Evolutionary conservation across 2,797 vertebrate genomes (phyloP).

Genomic region (Sebastes vulpes): DNA sequence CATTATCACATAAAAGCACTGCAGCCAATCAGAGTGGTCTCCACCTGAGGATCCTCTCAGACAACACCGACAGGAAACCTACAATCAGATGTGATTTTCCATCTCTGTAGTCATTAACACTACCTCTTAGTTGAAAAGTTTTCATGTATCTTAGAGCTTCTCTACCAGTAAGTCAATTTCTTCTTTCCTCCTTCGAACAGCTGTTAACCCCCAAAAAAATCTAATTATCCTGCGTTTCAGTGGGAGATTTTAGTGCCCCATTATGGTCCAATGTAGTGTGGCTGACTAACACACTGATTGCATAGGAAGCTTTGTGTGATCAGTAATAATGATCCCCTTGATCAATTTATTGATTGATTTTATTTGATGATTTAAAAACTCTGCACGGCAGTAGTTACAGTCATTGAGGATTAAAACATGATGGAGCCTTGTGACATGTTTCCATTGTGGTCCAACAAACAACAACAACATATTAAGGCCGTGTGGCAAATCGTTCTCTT

Average conservation of each 20-base stretch:
- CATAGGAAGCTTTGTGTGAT: background rate
- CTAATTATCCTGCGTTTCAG: background rate
- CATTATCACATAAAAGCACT: background rate
- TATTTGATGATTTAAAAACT: background rate
- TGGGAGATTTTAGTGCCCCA: background rate
- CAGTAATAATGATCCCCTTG: background rate
- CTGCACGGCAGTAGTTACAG: background rate
- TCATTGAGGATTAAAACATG: background rate
- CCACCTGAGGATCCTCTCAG: background rate
- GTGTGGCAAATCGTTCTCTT: background rate
- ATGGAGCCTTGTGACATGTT: background rate
- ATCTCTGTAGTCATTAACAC: background rate
- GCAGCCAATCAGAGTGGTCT: background rate
- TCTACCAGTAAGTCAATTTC: background rate
- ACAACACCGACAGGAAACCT: background rate
- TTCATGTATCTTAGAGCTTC: background rate
- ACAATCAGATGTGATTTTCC: background rate
- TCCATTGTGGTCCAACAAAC: background rate
- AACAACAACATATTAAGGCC: background rate
- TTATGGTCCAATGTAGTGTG: background rate
- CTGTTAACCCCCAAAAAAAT: background rate
- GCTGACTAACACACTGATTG: background rate
- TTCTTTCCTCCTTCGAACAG: background rate
- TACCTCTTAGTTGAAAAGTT: background rate
- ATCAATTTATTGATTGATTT: background rate